phyloP scores from a whole-genome alignment of 2,888 invertebrate genomes.

The Pemphredon lugubris region DNA sequence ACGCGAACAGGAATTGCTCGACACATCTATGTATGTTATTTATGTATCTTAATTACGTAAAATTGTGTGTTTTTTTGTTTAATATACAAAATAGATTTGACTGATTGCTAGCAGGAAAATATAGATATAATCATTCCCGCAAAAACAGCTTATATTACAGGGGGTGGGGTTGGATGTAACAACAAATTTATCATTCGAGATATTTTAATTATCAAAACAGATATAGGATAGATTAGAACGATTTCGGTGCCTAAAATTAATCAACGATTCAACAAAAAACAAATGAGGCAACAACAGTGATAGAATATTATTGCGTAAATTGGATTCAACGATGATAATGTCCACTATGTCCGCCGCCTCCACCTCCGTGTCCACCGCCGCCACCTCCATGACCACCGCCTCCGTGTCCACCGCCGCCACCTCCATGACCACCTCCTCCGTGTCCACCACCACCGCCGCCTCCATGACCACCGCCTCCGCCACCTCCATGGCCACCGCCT shows the following conservation, averaged over 20 bases:
- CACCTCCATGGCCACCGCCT: slow-evolving; percentile 13
- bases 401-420: slow-evolving; percentile 15
- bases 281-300: slow-evolving; percentile 43
- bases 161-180: background rate
- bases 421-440: slow-evolving; percentile 16
- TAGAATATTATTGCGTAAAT: slow-evolving; percentile 20
- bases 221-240: slow-evolving; percentile 19
- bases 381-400: slow-evolving; percentile 15
- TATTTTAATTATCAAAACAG: slow-evolving; percentile 47
- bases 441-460: slow-evolving; percentile 18
- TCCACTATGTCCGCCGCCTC: slow-evolving; percentile 15
- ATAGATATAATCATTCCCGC: no score
- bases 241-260: slow-evolving; percentile 54
- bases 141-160: no score
- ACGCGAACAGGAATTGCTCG: no score
- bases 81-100: no score
- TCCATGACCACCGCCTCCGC: slow-evolving; percentile 27
- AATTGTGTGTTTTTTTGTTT: no score
- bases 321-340: slow-evolving; percentile 38
- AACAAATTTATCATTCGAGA: slow-evolving; percentile 7
- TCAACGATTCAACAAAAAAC: slow-evolving; percentile 53
- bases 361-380: slow-evolving; percentile 14
- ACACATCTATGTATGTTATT: no score
- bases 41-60: no score
- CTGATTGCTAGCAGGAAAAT: no score